Evolutionary conservation across 2,888 invertebrate genomes (phyloP).

Genomic region (Leptopilina drosophilae): DNA sequence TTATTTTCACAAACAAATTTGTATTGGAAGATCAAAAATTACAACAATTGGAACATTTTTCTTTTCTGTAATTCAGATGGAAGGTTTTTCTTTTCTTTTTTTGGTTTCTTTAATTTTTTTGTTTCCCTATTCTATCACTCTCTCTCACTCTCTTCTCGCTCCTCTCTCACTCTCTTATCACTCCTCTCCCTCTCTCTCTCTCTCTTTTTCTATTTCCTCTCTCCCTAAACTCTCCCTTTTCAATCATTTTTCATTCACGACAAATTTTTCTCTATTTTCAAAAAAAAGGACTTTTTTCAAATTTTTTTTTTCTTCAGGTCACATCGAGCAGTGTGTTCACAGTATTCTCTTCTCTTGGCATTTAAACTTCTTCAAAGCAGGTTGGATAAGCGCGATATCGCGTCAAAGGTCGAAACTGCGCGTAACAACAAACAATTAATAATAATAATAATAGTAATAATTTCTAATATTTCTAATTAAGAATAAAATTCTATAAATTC

Average conservation of each 20-base stretch:
- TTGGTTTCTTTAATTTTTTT: too few relatives aligned
- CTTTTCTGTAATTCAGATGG: too few relatives aligned
- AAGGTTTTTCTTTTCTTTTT: too few relatives aligned
- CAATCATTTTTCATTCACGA: background rate
- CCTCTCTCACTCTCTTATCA: too few relatives aligned
- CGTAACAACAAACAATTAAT: slow-evolving; percentile 36
- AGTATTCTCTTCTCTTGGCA: slow-evolving; percentile 9
- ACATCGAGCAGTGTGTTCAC: slow-evolving; percentile 25
- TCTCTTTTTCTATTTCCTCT: too few relatives aligned
- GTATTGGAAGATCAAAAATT: slow-evolving; percentile 5
- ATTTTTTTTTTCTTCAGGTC: slow-evolving; percentile 13
- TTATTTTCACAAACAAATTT: slow-evolving; percentile 19
- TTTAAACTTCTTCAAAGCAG: slow-evolving; percentile 33
- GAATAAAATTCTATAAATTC: background rate
- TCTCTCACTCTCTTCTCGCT: too few relatives aligned
- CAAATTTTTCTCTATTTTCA: background rate
- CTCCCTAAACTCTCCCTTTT: too few relatives aligned
- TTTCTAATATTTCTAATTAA: background rate
- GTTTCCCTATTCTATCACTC: too few relatives aligned
- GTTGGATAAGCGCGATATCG: slow-evolving; percentile 28
- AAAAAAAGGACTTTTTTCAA: background rate
- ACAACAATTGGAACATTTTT: too few relatives aligned
- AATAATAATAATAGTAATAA: background rate
- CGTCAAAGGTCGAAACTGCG: slow-evolving; percentile 31
- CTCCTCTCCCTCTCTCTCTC: too few relatives aligned